Percentiles rank a stretch among this genome's conserved stretches.
phyloP scores from a whole-genome alignment of 2,797 vertebrate genomes.

The Coendou prehensilis region DNA sequence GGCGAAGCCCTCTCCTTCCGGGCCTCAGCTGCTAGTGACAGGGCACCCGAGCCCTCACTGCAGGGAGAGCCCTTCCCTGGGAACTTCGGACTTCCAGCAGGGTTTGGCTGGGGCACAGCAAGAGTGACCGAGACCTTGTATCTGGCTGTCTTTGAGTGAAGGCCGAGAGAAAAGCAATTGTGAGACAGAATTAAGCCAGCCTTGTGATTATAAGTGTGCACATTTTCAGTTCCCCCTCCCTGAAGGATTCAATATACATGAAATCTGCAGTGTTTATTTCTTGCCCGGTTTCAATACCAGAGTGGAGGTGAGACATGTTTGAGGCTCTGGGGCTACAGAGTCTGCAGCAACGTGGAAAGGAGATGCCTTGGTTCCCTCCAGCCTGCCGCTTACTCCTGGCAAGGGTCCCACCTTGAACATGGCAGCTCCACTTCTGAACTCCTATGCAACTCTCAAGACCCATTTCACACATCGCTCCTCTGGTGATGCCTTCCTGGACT shows the following conservation, averaged over 20 bases:
- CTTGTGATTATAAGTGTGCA: neutral
- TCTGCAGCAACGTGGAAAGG: neutral
- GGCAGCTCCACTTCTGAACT: neutral
- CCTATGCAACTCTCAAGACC: too few relatives aligned
- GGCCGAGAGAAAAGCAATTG: neutral
- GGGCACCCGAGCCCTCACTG: neutral
- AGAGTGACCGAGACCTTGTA: neutral
- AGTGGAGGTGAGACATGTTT: neutral
- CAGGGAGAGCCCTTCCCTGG: neutral
- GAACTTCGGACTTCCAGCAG: neutral
- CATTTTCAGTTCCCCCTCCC: rapidly evolving
- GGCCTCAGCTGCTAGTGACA: neutral
- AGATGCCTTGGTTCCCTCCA: neutral
- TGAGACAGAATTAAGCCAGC: neutral
- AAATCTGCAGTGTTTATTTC: neutral
- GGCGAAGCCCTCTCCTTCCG: neutral
- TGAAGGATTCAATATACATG: neutral
- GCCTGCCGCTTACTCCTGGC: too few relatives aligned
- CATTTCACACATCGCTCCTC: rapidly evolving
- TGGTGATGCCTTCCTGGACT: neutral
- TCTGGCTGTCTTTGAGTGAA: neutral
- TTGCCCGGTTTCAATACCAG: neutral
- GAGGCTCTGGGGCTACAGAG: neutral
- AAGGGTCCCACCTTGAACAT: neutral
- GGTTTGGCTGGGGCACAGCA: neutral